These are phyloP conservation scores for Pavo muticus DNA, from an alignment of 2,113 vertebrate species.

Conservation along the genomic window DNA sequence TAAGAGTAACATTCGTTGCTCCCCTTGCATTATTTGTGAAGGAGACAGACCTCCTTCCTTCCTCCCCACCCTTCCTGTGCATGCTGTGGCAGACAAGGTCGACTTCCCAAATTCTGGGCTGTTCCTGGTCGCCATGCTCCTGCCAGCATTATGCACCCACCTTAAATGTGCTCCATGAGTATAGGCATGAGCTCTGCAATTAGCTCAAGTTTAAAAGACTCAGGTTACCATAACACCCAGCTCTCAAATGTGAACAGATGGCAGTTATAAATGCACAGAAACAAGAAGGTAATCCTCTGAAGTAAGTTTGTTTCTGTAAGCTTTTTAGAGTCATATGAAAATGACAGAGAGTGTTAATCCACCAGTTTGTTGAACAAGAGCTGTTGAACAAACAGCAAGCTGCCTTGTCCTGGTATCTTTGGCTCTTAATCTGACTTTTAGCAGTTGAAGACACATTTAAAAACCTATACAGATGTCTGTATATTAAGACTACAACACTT, in stretches of 20 bases:
- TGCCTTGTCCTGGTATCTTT: neutral
- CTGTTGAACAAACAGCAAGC: neutral
- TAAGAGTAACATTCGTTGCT: neutral
- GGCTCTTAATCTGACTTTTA: neutral
- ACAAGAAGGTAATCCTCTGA: slow-evolving; percentile 62
- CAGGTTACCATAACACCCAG: slow-evolving; percentile 70
- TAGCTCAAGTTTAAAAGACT: slow-evolving; percentile 20
- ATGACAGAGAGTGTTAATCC: slow-evolving; percentile 4
- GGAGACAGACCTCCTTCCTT: neutral
- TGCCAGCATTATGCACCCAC: slow-evolving; percentile 1
- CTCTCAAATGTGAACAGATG: slow-evolving; percentile 41
- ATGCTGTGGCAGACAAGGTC: neutral
- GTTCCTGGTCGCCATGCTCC: neutral
- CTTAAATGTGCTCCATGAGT: slow-evolving; percentile 5
- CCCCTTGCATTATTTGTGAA: neutral
- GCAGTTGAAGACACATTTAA: neutral
- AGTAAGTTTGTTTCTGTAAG: slow-evolving; percentile 57
- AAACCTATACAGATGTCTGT: neutral
- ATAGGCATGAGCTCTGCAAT: slow-evolving; percentile 2
- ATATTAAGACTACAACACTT: neutral
- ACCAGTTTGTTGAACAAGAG: slow-evolving; percentile 20
- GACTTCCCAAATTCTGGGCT: neutral
- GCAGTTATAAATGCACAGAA: slow-evolving; percentile 52
- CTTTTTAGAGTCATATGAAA: slow-evolving; percentile 3
- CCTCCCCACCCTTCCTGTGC: neutral